phyloP scores from a whole-genome alignment of 1,140 invertebrate genomes.

The Vollenhovia emeryi region DNA sequence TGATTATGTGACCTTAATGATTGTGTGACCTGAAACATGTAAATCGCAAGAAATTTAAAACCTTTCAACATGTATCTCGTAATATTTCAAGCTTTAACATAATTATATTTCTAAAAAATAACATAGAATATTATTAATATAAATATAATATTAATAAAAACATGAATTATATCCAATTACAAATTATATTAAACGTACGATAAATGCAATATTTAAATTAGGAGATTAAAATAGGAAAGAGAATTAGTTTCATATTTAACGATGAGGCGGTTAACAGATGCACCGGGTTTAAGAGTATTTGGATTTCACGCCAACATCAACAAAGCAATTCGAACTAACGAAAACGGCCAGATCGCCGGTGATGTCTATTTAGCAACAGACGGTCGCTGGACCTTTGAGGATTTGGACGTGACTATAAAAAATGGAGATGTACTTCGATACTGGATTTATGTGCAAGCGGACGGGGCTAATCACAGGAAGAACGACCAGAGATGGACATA shows the following conservation, averaged over 20 bases:
- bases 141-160: too few species aligned
- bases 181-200: neutral
- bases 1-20: neutral
- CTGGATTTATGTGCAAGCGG: constrained; percentile 79
- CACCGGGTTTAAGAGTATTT: constrained; percentile 75
- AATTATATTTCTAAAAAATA: neutral
- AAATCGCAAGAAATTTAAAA: neutral
- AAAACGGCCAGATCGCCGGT: constrained; percentile 72
- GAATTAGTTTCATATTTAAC: neutral
- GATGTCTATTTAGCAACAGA: constrained; percentile 70
- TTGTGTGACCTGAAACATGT: neutral
- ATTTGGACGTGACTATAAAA: constrained; percentile 73
- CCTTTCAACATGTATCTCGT: neutral
- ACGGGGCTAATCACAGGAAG: constrained; percentile 70
- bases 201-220: neutral
- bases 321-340: constrained; percentile 63
- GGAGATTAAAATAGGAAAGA: constrained; percentile 13
- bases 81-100: neutral
- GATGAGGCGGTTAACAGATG: constrained; percentile 70
- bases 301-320: constrained; percentile 81
- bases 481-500: constrained; percentile 24
- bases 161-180: too few species aligned
- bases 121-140: too few species aligned
- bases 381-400: constrained; percentile 78
- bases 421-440: constrained; percentile 82